Base-by-base conservation (phyloP, 2,888 invertebrate species). In the Elaeidobius kamerunicus region DNA sequence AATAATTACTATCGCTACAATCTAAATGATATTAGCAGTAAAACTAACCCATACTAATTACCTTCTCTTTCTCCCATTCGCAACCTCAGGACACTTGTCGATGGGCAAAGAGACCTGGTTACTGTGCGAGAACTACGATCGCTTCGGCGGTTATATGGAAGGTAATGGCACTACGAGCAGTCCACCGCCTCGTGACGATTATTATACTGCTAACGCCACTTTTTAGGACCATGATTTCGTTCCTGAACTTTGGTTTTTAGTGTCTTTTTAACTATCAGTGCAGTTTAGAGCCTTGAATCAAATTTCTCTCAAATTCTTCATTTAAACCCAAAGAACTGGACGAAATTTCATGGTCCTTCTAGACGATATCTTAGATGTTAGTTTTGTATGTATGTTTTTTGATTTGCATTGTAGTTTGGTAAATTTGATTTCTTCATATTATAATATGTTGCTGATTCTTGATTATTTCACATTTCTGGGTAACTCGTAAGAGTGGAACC, bases 81-180 rank as follows among this genome's bases (percentile, higher is more conserved):
- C 44, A 18, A 61, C 64, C 63, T 58, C 67, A 91, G 90, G 88
- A 69, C 88, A 91, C 79, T 78, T 89, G 68, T 89, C 91, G 54
- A 77, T 91, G 70, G 91, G 91, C 74, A 89, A 89, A 56, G 91
- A 91, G 74, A 88, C 89, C 61, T 91, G 91, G 91, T 77, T 91
- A 65, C 90, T 90, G 73, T 90, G 86, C 70, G 91, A 91, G 76
- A 89, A 60, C 60, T 56, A 88, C 73, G 90, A 91, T 73, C 84
- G 88, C 66, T 91, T 89, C 63, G 81, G 86, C 68, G 85, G 85
- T 69, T 86, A 84, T 74, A 77, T 88, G 72, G 87, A 87, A 85
- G 86, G 88, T 88, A 80, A 78, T 73, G 70, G 63, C 60, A 79
- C 78, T 73, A 61, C 64, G 63, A 61, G 64, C 60, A 30, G 35